Evolutionary conservation across 2,113 vertebrate species (phyloP).

Genomic region (Saguinus imperator): DNA sequence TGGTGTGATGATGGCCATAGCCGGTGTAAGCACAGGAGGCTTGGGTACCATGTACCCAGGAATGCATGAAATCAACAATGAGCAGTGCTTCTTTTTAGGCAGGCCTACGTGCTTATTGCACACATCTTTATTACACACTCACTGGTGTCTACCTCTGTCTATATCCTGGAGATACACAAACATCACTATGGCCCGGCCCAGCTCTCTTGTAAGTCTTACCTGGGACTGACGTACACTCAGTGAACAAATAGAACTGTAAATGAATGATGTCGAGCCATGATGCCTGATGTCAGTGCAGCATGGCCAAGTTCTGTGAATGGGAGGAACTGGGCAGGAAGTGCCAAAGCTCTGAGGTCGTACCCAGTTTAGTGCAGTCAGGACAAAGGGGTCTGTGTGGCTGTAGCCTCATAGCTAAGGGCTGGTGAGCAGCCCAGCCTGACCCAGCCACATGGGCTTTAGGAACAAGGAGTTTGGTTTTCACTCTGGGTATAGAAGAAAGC

Average conservation of each 20-base stretch:
- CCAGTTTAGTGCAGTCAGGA: neutral
- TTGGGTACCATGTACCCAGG: neutral
- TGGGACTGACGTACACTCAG: fast-evolving
- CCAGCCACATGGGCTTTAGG: too few species aligned
- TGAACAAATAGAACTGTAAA: neutral
- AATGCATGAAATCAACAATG: neutral
- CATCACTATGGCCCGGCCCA: too few species aligned
- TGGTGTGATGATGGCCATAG: neutral
- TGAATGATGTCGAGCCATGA: neutral
- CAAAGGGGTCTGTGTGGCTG: neutral
- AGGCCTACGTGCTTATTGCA: neutral
- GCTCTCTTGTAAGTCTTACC: neutral
- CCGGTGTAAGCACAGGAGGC: neutral
- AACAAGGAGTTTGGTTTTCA: neutral
- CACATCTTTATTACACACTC: neutral
- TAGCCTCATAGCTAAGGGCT: too few species aligned
- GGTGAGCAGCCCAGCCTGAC: neutral
- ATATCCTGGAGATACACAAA: neutral
- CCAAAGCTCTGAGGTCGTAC: neutral
- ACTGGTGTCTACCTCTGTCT: neutral
- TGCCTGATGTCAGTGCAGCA: neutral
- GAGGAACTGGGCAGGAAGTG: neutral
- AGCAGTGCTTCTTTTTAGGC: neutral
- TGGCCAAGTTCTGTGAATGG: neutral
- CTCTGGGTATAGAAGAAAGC: neutral